Evolutionary conservation across 2,113 vertebrate species (phyloP), one percentile per base, ranked within the genome.

Genomic region (Charadrius vociferus): DNA sequence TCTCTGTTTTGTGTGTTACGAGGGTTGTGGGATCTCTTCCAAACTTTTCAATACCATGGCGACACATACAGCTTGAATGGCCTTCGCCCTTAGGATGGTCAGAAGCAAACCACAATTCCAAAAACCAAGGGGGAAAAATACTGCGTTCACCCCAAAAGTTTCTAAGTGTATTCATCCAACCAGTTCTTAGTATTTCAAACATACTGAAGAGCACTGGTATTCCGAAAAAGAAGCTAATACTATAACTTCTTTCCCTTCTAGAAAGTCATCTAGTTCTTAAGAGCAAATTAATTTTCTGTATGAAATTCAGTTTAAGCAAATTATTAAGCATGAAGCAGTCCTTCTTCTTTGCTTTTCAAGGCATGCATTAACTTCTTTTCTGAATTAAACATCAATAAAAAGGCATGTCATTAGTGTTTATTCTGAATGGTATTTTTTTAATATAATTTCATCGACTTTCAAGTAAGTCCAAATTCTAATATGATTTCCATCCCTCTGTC

Each of bases 381-480:
- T 98, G 98, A 98, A 98, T 98, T 98, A 98, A 98, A 98, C 98
- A 98, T 98, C 98, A 98, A 98, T 98, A 97, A 97, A 97, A 97
- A 93, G 95, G 73, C 97, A 97, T 97, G 94, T 98, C 98, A 98
- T 98, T 98, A 98, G 96, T 97, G 93, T 97, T 94, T 93, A 95
- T 96, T 96, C 59, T 86, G 97, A 97, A 94, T 95, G 89, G 85
- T 93, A 96, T 96, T 98, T 98, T 98, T 98, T 97, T 24, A 93
- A 95, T 95, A 83, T 86, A 89, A 98, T 98, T 98, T 97, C 92
- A 96, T 84, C 11, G 47, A 88, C 96, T 93, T 97, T 97, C 93
- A 95, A 98, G 86, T 96, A 95, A 52, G n/a, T 95, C 96, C 90
- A 97, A 92, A 70, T 74, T 88, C 89, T 98, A 98, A 97, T 97